Base-by-base conservation (phyloP, 2,888 invertebrate genomes). In the Synanthedon formicaeformis region DNA sequence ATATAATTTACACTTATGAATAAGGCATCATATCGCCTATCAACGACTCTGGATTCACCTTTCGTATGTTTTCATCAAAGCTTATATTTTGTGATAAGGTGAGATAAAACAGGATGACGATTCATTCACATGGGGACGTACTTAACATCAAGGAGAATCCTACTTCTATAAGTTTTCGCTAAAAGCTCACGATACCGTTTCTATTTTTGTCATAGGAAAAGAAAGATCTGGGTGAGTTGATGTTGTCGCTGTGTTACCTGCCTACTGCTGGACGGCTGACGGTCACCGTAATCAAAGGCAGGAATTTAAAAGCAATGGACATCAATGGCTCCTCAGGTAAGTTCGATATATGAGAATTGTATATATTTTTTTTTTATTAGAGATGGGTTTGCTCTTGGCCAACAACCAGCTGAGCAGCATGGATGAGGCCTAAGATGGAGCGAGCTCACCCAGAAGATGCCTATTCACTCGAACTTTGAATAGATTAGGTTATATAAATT, bases 241-340 rank as follows among this genome's bases (percentile, higher is more conserved):
- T 97, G 94, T 78, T 98, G 52, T 96, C 96, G 0, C 84, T 98
- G 52, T 96, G 96, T 65, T 98, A 96, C 78, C 88, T 97, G 41
- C 96, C 96, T 12, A 96, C 95, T 18, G 97, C 97, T 23, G 96
- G 96, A 13, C 91, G 97, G 27, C 89, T 98, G 16, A 96, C 96
- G 0, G 92, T 97, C 18, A 97, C 96, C 0, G 91, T 97, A 49
- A 95, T 97, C 62, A 97, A 97, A 80, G 97, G 95, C 1, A 90
- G 96, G 59, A 96, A 96, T 72, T 88, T 98, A 14, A 93, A 96
- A 73, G 95, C 96, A 40, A 96, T 97, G 92, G 97, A 97, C 71
- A 96, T 97, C 65, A 96, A 96, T 41, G 97, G 97, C 61, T 94
- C 95, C 40, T 97, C 96, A 65, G 96, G 96, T 95, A 71, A 77